These are phyloP conservation scores for Polymixis flavicincta DNA, from an alignment of 2,888 invertebrate species.

Conservation along the genomic window DNA sequence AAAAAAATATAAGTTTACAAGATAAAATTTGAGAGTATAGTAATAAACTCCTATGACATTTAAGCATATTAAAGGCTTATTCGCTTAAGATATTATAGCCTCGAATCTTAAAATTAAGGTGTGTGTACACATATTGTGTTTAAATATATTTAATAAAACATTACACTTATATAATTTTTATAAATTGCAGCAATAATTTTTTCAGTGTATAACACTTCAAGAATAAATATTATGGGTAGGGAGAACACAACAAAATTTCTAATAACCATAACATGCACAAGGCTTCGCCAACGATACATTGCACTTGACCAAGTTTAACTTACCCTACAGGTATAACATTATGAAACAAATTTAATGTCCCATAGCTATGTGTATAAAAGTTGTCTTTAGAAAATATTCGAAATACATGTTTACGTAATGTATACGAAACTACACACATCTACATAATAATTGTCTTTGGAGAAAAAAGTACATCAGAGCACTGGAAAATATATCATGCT, in stretches of 20 bases:
- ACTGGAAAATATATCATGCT: constrained; percentile 75
- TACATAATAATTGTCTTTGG: constrained; percentile 78
- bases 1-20: constrained; percentile 68
- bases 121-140: constrained; percentile 65
- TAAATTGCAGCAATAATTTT: constrained; percentile 80
- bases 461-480: constrained; percentile 78
- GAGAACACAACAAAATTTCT: constrained; percentile 81
- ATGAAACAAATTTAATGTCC: constrained; percentile 71
- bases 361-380: constrained; percentile 68
- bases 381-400: constrained; percentile 76
- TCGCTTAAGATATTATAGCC: constrained; percentile 76
- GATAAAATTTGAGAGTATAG: constrained; percentile 75
- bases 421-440: constrained; percentile 66
- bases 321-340: constrained; percentile 74
- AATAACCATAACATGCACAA: constrained; percentile 82
- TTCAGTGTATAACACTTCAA: constrained; percentile 85
- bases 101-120: constrained; percentile 74
- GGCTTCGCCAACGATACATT: constrained; percentile 88
- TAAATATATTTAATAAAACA: constrained; percentile 71
- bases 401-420: constrained; percentile 68
- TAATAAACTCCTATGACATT: constrained; percentile 64
- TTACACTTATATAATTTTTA: constrained; percentile 73
- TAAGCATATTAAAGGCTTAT: constrained; percentile 70
- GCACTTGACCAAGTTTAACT: constrained; percentile 82
- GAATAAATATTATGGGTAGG: constrained; percentile 81